Conservation (phyloP, 2,888 invertebrate species). For the Vandiemenella viatica region DNA sequence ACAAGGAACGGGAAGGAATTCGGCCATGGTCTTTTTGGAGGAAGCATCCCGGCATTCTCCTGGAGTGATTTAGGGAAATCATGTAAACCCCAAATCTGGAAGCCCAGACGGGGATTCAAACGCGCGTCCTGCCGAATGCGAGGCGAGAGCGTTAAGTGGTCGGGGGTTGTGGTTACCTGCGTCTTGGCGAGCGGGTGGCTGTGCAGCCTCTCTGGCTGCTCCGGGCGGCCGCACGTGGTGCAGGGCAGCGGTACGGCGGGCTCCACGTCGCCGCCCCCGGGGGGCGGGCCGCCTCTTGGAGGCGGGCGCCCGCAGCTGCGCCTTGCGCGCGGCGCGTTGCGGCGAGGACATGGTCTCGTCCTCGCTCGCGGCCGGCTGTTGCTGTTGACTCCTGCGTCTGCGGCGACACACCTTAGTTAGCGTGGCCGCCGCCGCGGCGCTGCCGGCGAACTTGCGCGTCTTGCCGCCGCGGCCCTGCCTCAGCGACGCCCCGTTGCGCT, state of each 20-base stretch:
- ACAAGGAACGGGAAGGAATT: no score
- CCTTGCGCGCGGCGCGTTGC: not conserved
- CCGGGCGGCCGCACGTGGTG: conserved; percentile 47
- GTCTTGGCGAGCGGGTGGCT: conserved; percentile 31
- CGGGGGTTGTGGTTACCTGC: conserved; percentile 8
- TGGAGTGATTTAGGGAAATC: no score
- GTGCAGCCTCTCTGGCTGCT: conserved; percentile 50
- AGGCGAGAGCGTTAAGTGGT: no score
- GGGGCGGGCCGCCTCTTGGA: not conserved
- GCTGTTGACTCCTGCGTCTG: not conserved
- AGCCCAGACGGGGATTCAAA: no score
- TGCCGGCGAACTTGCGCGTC: conserved; percentile 2
- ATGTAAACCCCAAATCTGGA: no score
- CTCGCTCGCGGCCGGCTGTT: not conserved
- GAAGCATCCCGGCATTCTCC: no score
- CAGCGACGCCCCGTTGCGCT: not conserved
- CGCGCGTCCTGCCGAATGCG: no score
- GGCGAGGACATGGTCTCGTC: not conserved
- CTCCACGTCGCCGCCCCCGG: not conserved
- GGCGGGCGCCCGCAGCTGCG: not conserved
- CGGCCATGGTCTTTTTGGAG: no score
- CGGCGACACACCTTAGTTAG: no score
- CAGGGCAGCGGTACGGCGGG: conserved; percentile 36
- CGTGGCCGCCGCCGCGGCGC: conserved; percentile 3
- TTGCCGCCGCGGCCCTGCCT: conserved; percentile 3